Evolutionary conservation across 2,888 invertebrate species (phyloP), one percentile per base, ranked within the genome.

Genomic region (Mythimna vitellina): DNA sequence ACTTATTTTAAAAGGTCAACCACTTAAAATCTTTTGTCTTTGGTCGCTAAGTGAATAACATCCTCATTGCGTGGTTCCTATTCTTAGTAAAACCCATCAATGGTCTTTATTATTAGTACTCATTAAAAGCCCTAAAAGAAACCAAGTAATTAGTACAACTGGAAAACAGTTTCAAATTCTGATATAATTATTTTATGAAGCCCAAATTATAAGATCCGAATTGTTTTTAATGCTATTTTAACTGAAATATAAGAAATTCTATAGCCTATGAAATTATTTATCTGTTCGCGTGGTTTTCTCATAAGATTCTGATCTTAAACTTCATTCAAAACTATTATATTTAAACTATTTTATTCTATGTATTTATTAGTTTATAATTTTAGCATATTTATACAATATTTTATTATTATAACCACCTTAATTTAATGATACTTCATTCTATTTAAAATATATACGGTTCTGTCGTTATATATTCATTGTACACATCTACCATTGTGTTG

Each of bases 1-100:
- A 66, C 51, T 80, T 46, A 61, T 63, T 74, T 75, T 70, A 73
- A 75, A 66, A 70, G 65, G 68, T 74, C 73, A 70, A 68, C 63
- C 38, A 65, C 53, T 82, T 66, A 12, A 63, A 73, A 53, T 66
- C 49, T 32, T 54, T 64, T 66, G 58, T 76, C 65, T 62, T 67
- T 29, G 49, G 61, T 63, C 49, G 42, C 42, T 22, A 64, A 42
- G 56, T 56, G 38, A 53, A 32, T 38, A 61, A 64, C 54, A 72
- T 72, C 49, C 7, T 78, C 6, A 20, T 76, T 54, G n/a, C 20
- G 3, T 49, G 25, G 20, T 65, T 22, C 46, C n/a, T 12, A 46
- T 20, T 35, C 32, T 62, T n/a, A 63, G 9, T 46, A 46, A 57
- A 62, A 54, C 6, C 17, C 38, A 20, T 6, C 17, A 42, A 38